Conservation (phyloP, 2,113 vertebrate genomes). For the zebrafish (Danio rerio) region GRCz12tu NC_133199.1:35060001-35060500, state of each 20-base stretch:
- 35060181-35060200: slow-evolving; percentile 50
- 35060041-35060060: slow-evolving; percentile 55
- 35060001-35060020: slow-evolving; percentile 56
- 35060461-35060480: too few relatives aligned
- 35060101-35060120: slow-evolving; percentile 51
- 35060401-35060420: too few relatives aligned
- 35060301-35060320: too few relatives aligned
- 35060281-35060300: too few relatives aligned
- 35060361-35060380: too few relatives aligned
- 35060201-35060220: slow-evolving; percentile 67
- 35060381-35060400: too few relatives aligned
- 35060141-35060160: slow-evolving; percentile 65
- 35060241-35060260: slow-evolving; percentile 4
- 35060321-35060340: too few relatives aligned
- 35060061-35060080: slow-evolving; percentile 57
- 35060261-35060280: neutral
- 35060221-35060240: slow-evolving; percentile 47
- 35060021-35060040: slow-evolving; percentile 54
- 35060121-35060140: slow-evolving; percentile 57
- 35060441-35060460: too few relatives aligned
- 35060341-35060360: too few relatives aligned
- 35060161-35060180: slow-evolving; percentile 63
- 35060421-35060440: too few relatives aligned
- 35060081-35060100: slow-evolving; percentile 42
- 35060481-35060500: too few relatives aligned